These are phyloP conservation scores for Azorinus chamasolen DNA, from an alignment of 2,888 invertebrate genomes.

Conservation along the genomic window DNA sequence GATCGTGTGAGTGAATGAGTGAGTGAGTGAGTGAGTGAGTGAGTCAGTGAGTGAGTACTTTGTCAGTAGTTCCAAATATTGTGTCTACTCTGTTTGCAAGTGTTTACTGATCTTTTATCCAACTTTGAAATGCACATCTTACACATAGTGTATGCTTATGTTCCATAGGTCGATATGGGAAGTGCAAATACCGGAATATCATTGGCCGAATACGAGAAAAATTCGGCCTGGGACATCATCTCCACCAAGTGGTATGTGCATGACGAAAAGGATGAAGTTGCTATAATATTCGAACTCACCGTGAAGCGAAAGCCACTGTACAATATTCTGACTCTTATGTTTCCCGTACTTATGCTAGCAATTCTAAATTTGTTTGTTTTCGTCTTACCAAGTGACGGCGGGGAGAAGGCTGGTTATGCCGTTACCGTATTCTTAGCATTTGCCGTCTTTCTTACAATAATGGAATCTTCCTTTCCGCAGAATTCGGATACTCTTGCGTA, in stretches of 20 bases:
- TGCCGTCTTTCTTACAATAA: constrained; percentile 25
- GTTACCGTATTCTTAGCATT: constrained; percentile 24
- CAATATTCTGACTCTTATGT: not conserved
- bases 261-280: not conserved
- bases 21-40: too few relatives aligned
- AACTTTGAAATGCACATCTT: too few relatives aligned
- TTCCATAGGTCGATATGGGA: too few relatives aligned
- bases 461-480: constrained; percentile 13
- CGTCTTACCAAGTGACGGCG: constrained; percentile 6
- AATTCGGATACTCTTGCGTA: constrained; percentile 14
- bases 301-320: constrained; percentile 18
- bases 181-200: not conserved
- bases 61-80: too few relatives aligned
- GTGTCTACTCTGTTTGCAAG: too few relatives aligned
- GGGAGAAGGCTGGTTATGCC: constrained; percentile 30
- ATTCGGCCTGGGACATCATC: not conserved
- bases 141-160: too few relatives aligned
- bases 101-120: too few relatives aligned
- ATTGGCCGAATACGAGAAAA: not conserved
- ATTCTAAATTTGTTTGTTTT: constrained; percentile 19
- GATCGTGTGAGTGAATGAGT: too few relatives aligned
- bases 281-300: not conserved
- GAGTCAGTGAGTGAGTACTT: too few relatives aligned
- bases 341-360: constrained; percentile 14
- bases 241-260: not conserved